phyloP scores from a whole-genome alignment of 1,140 invertebrate species.

The Orchesella cincta region DNA sequence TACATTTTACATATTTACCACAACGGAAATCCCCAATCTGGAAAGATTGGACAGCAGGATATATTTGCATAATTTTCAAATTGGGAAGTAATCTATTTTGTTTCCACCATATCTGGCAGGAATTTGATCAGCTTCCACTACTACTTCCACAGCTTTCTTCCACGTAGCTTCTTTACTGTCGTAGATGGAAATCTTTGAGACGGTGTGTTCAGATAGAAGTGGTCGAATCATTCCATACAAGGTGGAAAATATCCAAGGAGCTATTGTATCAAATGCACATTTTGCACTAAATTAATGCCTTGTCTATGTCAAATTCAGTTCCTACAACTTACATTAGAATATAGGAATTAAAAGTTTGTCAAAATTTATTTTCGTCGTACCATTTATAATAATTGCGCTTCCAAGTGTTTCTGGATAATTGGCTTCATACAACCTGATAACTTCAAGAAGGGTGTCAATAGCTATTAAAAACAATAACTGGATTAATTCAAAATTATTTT shows the following conservation, averaged over 20 bases:
- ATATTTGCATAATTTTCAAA: neutral
- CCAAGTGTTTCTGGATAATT: constrained; percentile 13
- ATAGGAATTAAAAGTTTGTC: neutral
- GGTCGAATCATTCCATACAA: constrained; percentile 32
- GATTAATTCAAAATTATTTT: neutral
- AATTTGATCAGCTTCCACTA: constrained; percentile 29
- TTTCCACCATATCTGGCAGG: constrained; percentile 25
- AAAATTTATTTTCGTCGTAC: neutral
- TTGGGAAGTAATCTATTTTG: neutral
- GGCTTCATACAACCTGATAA: constrained; percentile 3
- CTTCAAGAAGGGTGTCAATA: neutral
- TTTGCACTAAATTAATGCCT: no score
- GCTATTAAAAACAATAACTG: neutral
- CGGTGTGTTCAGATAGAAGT: constrained; percentile 18
- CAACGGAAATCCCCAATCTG: no score
- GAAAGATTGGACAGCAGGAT: no score
- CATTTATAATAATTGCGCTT: neutral
- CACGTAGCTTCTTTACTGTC: constrained; percentile 35
- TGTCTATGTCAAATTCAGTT: no score
- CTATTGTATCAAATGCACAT: constrained; percentile 2
- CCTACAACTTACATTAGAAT: no score
- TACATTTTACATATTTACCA: no score
- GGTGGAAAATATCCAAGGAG: constrained; percentile 31
- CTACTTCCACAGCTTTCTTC: constrained; percentile 31
- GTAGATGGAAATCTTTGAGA: constrained; percentile 31